Evolutionary conservation across 1,140 invertebrate species (phyloP).

Genomic region (Sinonovacula constricta): DNA sequence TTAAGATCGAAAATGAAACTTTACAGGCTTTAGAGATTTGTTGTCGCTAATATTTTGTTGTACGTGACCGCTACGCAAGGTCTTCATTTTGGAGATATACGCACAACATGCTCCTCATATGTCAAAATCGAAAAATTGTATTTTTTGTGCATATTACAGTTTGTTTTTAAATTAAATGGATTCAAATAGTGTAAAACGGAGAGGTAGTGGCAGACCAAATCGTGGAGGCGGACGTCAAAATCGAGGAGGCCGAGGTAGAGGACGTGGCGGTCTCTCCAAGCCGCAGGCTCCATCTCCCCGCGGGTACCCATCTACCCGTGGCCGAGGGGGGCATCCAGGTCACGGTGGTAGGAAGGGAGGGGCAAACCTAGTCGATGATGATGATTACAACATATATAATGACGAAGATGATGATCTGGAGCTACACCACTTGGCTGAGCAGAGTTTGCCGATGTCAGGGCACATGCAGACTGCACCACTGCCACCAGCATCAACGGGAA

Average conservation of each 20-base stretch:
- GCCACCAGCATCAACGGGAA: too few relatives aligned
- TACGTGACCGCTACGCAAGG: too few relatives aligned
- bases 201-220: slow-evolving; percentile 63
- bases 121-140: too few relatives aligned
- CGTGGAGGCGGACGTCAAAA: slow-evolving; percentile 68
- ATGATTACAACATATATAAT: slow-evolving; percentile 38
- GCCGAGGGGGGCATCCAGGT: slow-evolving; percentile 28
- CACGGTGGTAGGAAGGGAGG: slow-evolving; percentile 50
- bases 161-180: slow-evolving; percentile 25
- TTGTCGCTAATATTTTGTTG: too few relatives aligned
- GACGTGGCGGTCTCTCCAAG: slow-evolving; percentile 19
- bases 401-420: slow-evolving; percentile 36
- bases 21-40: too few relatives aligned
- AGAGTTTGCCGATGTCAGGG: too few relatives aligned
- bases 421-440: too few relatives aligned
- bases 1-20: too few relatives aligned
- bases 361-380: slow-evolving; percentile 47
- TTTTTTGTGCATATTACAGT: neutral
- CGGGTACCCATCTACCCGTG: slow-evolving; percentile 15
- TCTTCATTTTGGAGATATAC: too few relatives aligned
- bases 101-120: too few relatives aligned
- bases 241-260: slow-evolving; percentile 33
- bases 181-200: slow-evolving; percentile 19
- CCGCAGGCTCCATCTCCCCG: too few relatives aligned
- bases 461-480: too few relatives aligned